Evolutionary conservation across 2,888 invertebrate species (phyloP).

Genomic region (Coleophora flavipennella): DNA sequence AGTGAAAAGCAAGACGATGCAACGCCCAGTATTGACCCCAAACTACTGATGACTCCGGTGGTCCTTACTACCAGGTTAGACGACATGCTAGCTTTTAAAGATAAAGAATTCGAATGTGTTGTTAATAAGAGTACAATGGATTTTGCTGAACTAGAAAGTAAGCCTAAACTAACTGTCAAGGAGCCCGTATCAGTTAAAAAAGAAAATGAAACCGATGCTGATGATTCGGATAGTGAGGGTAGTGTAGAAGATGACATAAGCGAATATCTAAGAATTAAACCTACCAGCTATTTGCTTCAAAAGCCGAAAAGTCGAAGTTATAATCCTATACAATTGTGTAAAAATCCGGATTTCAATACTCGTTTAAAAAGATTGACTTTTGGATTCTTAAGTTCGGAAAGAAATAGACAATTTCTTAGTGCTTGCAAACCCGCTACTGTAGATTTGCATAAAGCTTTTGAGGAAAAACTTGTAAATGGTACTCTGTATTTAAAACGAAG

Average conservation of each 20-base stretch:
- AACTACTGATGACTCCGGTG: constrained; percentile 46
- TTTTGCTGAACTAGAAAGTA: constrained; percentile 35
- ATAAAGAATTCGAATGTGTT: constrained; percentile 22
- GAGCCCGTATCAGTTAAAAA: constrained; percentile 5
- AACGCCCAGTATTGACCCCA: constrained; percentile 39
- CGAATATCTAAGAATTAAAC: constrained; percentile 29
- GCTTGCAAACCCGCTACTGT: constrained; percentile 50
- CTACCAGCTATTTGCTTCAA: constrained; percentile 38
- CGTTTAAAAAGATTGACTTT: constrained; percentile 43
- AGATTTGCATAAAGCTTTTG: constrained; percentile 51
- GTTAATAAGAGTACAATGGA: constrained; percentile 29
- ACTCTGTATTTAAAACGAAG: constrained; percentile 36
- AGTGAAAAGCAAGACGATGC: constrained; percentile 5
- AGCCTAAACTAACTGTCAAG: constrained; percentile 24
- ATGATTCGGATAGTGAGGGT: background rate
- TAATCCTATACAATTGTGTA: constrained; percentile 48
- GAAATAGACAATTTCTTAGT: constrained; percentile 42
- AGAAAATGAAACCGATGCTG: too few relatives aligned
- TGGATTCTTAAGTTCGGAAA: constrained; percentile 41
- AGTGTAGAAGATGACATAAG: constrained; percentile 15
- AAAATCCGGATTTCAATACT: constrained; percentile 63
- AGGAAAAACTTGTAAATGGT: constrained; percentile 39
- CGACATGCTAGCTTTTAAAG: constrained; percentile 35
- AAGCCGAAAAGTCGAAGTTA: constrained; percentile 48
- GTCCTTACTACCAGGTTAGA: constrained; percentile 50